Evolutionary conservation across 2,888 invertebrate species (phyloP).

Genomic region (Argynnis bischoffii): DNA sequence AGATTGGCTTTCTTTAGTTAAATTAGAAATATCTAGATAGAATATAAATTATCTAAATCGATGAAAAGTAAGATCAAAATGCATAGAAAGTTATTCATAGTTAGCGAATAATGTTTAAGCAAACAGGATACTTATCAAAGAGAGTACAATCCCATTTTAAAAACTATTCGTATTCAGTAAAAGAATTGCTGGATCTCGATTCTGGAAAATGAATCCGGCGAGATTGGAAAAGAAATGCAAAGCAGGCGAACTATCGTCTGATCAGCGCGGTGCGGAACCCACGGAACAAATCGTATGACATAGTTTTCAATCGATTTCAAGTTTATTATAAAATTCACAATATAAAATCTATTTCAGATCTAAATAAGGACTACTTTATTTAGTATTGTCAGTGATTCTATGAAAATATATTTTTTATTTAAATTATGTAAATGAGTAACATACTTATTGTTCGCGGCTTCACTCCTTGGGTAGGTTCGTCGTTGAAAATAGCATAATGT

Average conservation of each 20-base stretch:
- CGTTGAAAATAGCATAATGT: too few relatives aligned
- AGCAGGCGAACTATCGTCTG: slow-evolving; percentile 37
- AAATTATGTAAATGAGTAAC: too few relatives aligned
- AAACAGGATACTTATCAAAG: slow-evolving; percentile 33
- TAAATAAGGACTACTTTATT: neutral
- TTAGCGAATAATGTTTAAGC: slow-evolving; percentile 16
- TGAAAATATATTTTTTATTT: too few relatives aligned
- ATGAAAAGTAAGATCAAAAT: neutral
- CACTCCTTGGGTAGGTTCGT: too few relatives aligned
- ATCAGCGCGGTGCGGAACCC: slow-evolving; percentile 27
- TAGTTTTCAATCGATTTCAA: slow-evolving; percentile 28
- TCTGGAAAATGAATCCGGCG: slow-evolving; percentile 38
- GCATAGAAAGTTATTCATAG: slow-evolving; percentile 9
- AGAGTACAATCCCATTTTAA: slow-evolving; percentile 33
- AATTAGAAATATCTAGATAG: too few relatives aligned
- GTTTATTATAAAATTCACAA: slow-evolving; percentile 17
- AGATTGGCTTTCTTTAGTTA: too few relatives aligned
- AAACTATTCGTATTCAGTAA: slow-evolving; percentile 37
- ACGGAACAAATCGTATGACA: slow-evolving; percentile 29
- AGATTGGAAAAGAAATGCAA: slow-evolving; percentile 40
- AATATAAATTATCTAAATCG: too few relatives aligned
- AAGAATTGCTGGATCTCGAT: slow-evolving; percentile 37
- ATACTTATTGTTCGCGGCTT: too few relatives aligned
- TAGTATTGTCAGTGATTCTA: neutral
- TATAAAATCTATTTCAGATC: slow-evolving; percentile 1